phyloP scores from a whole-genome alignment of 2,888 invertebrate species.

The Drosophila recens region DNA sequence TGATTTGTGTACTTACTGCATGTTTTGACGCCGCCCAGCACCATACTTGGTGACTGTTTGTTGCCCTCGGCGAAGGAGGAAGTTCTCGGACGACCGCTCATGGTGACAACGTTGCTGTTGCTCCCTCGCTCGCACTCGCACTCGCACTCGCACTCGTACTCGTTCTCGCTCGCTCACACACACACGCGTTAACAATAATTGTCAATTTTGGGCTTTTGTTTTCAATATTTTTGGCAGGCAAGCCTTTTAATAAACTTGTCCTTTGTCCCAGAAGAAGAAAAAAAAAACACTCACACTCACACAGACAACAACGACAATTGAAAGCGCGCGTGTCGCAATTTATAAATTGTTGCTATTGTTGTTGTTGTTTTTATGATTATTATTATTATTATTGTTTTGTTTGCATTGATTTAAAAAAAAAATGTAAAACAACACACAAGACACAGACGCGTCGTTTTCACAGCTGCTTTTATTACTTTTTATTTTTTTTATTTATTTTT shows the following conservation, averaged over 20 bases:
- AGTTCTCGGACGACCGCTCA: slow-evolving; percentile 98
- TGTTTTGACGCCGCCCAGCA: slow-evolving; percentile 96
- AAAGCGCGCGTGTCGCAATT: slow-evolving; percentile 23
- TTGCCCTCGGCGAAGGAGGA: slow-evolving; percentile 98
- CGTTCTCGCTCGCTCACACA: slow-evolving; percentile 16
- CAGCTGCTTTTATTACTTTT: slow-evolving; percentile 16
- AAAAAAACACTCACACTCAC: slow-evolving; percentile 20
- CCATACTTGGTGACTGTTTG: slow-evolving; percentile 94
- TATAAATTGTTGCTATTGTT: not conserved
- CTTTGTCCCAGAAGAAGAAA: slow-evolving; percentile 22
- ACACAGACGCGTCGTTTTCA: slow-evolving; percentile 36
- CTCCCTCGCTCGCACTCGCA: slow-evolving; percentile 29
- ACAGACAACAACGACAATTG: slow-evolving; percentile 6
- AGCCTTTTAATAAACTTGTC: slow-evolving; percentile 19
- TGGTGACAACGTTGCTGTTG: slow-evolving; percentile 84
- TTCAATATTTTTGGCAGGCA: slow-evolving; percentile 15
- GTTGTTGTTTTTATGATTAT: not conserved
- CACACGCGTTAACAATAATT: slow-evolving; percentile 12
- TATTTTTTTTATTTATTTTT: slow-evolving; percentile 1
- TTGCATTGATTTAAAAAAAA: slow-evolving; percentile 25
- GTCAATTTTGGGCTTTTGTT: slow-evolving; percentile 20
- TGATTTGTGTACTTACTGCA: slow-evolving; percentile 92
- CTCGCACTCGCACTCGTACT: slow-evolving; percentile 27
- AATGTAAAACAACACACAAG: slow-evolving; percentile 36
- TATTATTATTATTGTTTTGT: slow-evolving; percentile 5